A percentile compares a stretch with the other conserved stretches of the same genome.
phyloP scores from a whole-genome alignment of 2,888 invertebrate species.

The Hemaris fuciformis region DNA sequence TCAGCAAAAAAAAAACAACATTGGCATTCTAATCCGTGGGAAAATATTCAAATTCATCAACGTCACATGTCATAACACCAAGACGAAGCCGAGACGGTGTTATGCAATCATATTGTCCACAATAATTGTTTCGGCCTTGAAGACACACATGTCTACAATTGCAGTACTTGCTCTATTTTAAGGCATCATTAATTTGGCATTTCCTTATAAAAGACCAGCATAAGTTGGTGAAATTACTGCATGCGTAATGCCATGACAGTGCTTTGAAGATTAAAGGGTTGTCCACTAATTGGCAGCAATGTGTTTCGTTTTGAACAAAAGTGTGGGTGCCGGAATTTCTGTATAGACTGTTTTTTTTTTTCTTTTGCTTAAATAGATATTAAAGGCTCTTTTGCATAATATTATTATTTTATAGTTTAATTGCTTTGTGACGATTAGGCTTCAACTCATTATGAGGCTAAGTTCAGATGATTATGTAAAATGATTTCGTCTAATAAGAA shows the following conservation, averaged over 20 bases:
- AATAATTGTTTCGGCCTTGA: slow-evolving; percentile 17
- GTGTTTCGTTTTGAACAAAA: background rate
- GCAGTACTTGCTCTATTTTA: slow-evolving; percentile 29
- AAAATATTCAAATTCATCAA: background rate
- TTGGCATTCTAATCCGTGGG: background rate
- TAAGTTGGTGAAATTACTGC: background rate
- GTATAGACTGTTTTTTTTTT: background rate
- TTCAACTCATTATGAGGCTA: no score
- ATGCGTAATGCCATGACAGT: background rate
- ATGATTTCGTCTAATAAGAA: no score
- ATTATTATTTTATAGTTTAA: background rate
- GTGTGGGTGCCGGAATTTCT: background rate
- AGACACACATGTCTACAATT: slow-evolving; percentile 22
- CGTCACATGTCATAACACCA: background rate
- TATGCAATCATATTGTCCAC: background rate
- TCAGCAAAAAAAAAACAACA: background rate
- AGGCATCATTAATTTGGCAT: slow-evolving; percentile 22
- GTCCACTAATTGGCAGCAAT: background rate
- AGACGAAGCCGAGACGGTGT: background rate
- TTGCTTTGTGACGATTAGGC: no score
- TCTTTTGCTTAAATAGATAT: background rate
- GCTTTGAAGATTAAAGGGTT: background rate
- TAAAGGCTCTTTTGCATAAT: background rate
- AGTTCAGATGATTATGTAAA: no score
- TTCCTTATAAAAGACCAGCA: slow-evolving; percentile 19